Evolutionary conservation across 1,140 invertebrate species (phyloP), one percentile per base, ranked within the genome.

Genomic region (Rhagoletis pomonella): DNA sequence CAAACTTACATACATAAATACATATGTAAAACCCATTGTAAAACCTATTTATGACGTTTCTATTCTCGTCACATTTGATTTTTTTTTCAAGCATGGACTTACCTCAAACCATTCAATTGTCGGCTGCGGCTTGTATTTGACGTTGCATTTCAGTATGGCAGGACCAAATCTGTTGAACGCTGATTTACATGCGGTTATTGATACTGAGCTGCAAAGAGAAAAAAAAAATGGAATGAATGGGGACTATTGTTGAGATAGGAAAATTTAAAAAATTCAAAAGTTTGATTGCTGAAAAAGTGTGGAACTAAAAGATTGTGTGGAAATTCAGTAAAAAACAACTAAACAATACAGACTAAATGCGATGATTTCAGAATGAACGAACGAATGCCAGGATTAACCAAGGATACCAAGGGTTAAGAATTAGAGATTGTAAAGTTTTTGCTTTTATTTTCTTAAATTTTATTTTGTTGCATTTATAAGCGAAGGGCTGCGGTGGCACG

Each of bases 111-210:
- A 99, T 90, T 97, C 96, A 90, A 98, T 97, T 59, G 94, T 94
- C 14, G 98, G 97, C 88, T 96, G 95, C 0, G 98, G 98, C 89
- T 97, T 96, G 62, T 98, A 98, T 91, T 98, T 97, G 39, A 97
- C 97, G 91, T 97, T 97, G 93, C 98, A 98, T 90, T 98, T 97
- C 55, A 99, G 94, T 67, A 97, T 98, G 65, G 97, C 97, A 58
- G 97, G 97, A 97, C 96, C 89, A 97, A 96, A 94, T 99, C 97
- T 85, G 97, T 96, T 55, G 98, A 98, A 93, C 99, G 98, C 93
- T 99, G 98, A 73, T 97, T 97, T 94, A 99, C 99, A 88, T 97
- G 94, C 0, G 98, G 98, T 50, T 96, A 96, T 90, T 96, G 95
- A 90, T 95, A 96, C 95, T 97, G 96, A 90, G 95, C 97, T 97